Evolutionary conservation across 2,888 invertebrate genomes (phyloP).

Genomic region (Phyllotreta striolata): DNA sequence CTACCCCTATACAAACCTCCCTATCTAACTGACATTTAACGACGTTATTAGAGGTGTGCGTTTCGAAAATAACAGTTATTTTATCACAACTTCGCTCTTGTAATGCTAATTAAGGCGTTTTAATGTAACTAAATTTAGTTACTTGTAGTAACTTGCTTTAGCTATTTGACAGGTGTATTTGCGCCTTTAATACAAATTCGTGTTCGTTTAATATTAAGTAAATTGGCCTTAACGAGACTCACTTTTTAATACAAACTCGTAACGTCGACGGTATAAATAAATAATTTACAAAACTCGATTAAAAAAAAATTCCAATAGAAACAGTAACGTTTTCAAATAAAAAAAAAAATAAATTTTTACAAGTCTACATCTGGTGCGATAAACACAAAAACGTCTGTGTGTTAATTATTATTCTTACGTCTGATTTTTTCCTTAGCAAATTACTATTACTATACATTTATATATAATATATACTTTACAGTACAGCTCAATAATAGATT

Average conservation of each 20-base stretch:
- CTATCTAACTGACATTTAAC: no score
- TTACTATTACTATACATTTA: constrained; percentile 30
- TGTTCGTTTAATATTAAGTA: no score
- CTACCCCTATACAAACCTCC: no score
- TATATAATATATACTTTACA: constrained; percentile 22
- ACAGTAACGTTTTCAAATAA: constrained; percentile 6
- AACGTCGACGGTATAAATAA: not conserved
- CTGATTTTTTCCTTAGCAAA: constrained; percentile 27
- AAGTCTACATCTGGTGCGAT: constrained; percentile 6
- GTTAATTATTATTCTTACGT: constrained; percentile 15
- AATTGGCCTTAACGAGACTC: not conserved
- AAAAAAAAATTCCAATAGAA: not conserved
- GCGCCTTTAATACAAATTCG: no score
- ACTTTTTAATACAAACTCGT: constrained; percentile 6
- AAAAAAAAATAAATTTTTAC: constrained; percentile 15
- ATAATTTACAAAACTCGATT: constrained; percentile 1
- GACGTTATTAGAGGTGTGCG: no score
- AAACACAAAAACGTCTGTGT: constrained; percentile 23
- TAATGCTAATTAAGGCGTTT: no score
- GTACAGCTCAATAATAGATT: constrained; percentile 27
- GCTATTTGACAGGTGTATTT: no score
- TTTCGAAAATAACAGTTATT: no score
- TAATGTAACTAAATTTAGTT: no score
- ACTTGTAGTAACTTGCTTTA: no score
- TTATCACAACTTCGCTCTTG: no score